Percentiles rank a stretch among this genome's conserved stretches.
These are phyloP conservation scores for Drosophila bipectinata DNA, from an alignment of 1,140 invertebrate species.

Conservation along the genomic window DNA sequence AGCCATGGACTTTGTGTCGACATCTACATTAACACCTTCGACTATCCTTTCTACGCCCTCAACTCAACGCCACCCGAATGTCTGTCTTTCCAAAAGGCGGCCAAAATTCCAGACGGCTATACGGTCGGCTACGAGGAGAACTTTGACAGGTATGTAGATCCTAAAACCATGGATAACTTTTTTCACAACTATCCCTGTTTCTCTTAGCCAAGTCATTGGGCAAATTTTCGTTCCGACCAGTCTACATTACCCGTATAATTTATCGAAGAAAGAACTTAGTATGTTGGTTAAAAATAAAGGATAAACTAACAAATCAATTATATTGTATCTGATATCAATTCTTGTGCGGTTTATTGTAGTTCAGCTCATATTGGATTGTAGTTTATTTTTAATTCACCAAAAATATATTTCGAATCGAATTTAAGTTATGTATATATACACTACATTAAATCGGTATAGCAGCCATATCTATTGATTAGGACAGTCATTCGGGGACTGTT, in stretches of 20 bases:
- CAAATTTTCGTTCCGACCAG: slow-evolving; percentile 75
- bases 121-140: slow-evolving; percentile 76
- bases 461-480: slow-evolving; percentile 71
- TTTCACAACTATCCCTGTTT: background rate
- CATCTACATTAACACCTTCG: slow-evolving; percentile 80
- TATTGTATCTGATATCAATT: slow-evolving; percentile 16
- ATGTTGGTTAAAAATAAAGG: slow-evolving; percentile 9
- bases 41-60: slow-evolving; percentile 76
- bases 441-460: slow-evolving; percentile 50
- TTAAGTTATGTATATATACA: slow-evolving; percentile 61
- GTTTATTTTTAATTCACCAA: slow-evolving; percentile 69
- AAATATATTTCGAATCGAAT: slow-evolving; percentile 77
- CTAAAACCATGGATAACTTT: slow-evolving; percentile 1
- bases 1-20: slow-evolving; percentile 80
- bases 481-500: slow-evolving; percentile 77
- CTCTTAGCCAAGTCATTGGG: slow-evolving; percentile 57
- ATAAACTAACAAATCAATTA: background rate
- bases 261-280: slow-evolving; percentile 70
- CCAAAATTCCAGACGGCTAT: slow-evolving; percentile 61
- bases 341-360: slow-evolving; percentile 35
- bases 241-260: slow-evolving; percentile 75
- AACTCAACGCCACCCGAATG: slow-evolving; percentile 57
- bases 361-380: slow-evolving; percentile 40
- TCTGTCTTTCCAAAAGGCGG: slow-evolving; percentile 32
- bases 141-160: slow-evolving; percentile 53